phyloP scores from a whole-genome alignment of 2,888 invertebrate species.

The Acleris literana region DNA sequence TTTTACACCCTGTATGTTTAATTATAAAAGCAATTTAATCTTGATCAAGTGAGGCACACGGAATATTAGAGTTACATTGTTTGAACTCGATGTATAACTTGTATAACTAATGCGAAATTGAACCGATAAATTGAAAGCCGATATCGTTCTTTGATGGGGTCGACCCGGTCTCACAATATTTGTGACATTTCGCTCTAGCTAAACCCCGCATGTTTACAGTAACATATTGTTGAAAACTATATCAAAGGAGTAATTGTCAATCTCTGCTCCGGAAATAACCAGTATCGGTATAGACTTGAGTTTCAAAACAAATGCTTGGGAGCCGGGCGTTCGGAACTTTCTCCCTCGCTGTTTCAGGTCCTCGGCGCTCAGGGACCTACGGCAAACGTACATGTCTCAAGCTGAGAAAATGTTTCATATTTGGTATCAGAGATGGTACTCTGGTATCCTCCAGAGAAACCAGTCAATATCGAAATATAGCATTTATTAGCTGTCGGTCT shows the following conservation, averaged over 20 bases:
- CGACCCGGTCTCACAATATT: slow-evolving; percentile 18
- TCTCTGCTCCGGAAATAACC: slow-evolving; percentile 15
- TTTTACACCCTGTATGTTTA: no score
- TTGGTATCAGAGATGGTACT: no score
- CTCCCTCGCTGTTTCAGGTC: slow-evolving; percentile 13
- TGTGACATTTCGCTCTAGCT: slow-evolving; percentile 21
- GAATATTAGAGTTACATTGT: not conserved
- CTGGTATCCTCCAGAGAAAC: not conserved
- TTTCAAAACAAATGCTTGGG: slow-evolving; percentile 34
- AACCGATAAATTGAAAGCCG: slow-evolving; percentile 15
- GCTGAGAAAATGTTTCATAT: slow-evolving; percentile 13
- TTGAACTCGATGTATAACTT: not conserved
- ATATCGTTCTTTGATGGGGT: slow-evolving; percentile 21
- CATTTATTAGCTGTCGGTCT: slow-evolving; percentile 8
- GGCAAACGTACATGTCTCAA: slow-evolving; percentile 13
- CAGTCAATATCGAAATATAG: slow-evolving; percentile 2
- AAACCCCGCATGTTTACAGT: slow-evolving; percentile 22
- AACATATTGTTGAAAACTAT: slow-evolving; percentile 28
- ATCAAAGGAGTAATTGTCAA: slow-evolving; percentile 31
- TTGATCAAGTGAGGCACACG: not conserved
- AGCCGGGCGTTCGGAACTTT: slow-evolving; percentile 16
- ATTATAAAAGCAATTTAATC: not conserved
- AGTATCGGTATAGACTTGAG: slow-evolving; percentile 27
- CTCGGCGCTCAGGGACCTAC: slow-evolving; percentile 17
- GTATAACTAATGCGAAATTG: slow-evolving; percentile 6